Evolutionary conservation across 2,888 invertebrate genomes (phyloP), one percentile per base, ranked within the genome.

Genomic region (Chrysodeixis includens): DNA sequence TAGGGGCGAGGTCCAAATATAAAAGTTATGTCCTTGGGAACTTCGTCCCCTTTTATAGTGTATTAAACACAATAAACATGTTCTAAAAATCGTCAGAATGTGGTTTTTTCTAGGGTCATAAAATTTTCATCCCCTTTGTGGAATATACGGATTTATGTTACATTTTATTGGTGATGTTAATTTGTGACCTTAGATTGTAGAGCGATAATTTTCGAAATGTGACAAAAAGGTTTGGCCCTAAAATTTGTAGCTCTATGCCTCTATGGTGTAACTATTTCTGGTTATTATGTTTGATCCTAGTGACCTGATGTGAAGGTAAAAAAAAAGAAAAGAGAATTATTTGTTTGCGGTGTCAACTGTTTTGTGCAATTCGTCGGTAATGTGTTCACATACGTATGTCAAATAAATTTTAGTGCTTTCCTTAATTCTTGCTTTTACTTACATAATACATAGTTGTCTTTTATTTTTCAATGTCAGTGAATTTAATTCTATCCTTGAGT

Each of bases 1-100:
- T 76, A 82, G 83, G 82, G 79, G 83, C 74, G 76, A 73, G 78
- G 81, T 79, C 81, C 79, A 86, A 87, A 89, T 88, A 90, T 84
- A 88, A 88, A 79, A 90, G 84, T 91, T 88, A 91, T 90, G 88
- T 84, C 88, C 91, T 89, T 93, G 93, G 91, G 92, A 93, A 92
- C 88, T 65, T 55, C 70, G 74, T 88, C 86, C 88, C 88, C 87
- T 88, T 84, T 86, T 74, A 81, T 66, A 69, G 44, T 69, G 69
- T 67, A 82, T 80, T 83, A 83, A 83, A 84, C 76, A 86, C 85
- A 90, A 88, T 89, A 88, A 90, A 89, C 82, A 85, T 81, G 83
- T 85, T 85, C 79, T 77, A 85, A 85, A 88, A 87, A 79, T 83
- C 77, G 86, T 82, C 83, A 81, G 81, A 86, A 84, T 83, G 81